Percentiles rank a stretch among this genome's conserved stretches.
Evolutionary conservation across 2,113 vertebrate species (phyloP).

Genomic region (Riparia riparia): DNA sequence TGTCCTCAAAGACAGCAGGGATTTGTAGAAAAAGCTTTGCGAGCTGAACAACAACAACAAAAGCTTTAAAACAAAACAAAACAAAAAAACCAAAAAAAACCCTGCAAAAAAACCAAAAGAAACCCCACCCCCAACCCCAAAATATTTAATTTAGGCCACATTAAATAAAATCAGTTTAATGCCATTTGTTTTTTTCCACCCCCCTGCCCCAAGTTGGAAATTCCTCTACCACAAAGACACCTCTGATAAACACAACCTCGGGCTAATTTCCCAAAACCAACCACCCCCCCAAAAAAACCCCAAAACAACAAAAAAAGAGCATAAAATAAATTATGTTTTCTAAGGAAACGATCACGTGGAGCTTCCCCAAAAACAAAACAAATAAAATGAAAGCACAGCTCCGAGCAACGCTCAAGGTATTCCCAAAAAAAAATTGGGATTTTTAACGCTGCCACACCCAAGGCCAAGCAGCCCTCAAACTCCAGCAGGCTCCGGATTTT

Average conservation of each 20-base stretch:
- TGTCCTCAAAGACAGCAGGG: background rate
- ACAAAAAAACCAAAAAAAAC: too few species aligned
- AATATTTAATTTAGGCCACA: conserved; percentile 37
- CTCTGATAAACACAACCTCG: background rate
- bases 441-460: background rate
- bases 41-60: background rate
- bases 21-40: background rate
- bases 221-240: conserved; percentile 10
- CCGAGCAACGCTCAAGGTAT: accelerated
- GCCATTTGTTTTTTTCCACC: background rate
- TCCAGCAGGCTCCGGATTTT: background rate
- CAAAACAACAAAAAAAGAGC: background rate
- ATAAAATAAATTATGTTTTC: conserved; percentile 44
- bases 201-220: background rate
- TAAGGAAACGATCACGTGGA: background rate
- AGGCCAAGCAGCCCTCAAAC: background rate
- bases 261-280: background rate
- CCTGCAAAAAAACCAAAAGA: too few species aligned
- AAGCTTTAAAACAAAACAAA: background rate
- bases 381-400: background rate
- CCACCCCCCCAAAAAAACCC: accelerated
- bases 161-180: conserved; percentile 60
- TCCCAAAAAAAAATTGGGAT: background rate
- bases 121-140: background rate
- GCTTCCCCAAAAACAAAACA: background rate